phyloP scores from a whole-genome alignment of 2,113 vertebrate genomes.

The Cnemophilus loriae region DNA sequence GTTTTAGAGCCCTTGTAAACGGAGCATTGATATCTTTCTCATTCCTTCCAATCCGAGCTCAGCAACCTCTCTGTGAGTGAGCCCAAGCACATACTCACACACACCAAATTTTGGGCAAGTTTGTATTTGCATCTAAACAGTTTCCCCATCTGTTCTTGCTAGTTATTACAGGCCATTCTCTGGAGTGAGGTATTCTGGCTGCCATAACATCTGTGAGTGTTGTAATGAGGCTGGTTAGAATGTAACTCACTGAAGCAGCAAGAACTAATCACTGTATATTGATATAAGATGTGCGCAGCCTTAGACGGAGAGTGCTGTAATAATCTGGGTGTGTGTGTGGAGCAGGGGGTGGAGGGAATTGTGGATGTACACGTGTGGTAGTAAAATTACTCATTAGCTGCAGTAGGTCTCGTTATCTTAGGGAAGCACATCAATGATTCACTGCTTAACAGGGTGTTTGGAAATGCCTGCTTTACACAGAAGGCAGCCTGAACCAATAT shows the following conservation, averaged over 20 bases:
- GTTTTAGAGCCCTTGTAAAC: neutral
- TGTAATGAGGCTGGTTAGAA: slow-evolving; percentile 14
- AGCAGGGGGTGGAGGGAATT: neutral
- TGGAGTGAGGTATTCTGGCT: slow-evolving; percentile 20
- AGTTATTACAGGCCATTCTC: slow-evolving; percentile 6
- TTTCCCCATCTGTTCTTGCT: slow-evolving; percentile 45
- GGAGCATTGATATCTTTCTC: neutral
- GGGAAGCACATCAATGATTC: slow-evolving; percentile 42
- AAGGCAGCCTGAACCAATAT: slow-evolving; percentile 2
- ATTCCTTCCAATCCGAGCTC: neutral
- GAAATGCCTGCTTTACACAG: neutral
- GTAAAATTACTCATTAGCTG: slow-evolving; percentile 60
- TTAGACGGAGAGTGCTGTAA: neutral
- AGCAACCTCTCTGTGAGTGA: neutral
- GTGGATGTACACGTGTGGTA: neutral
- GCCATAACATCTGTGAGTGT: slow-evolving; percentile 15
- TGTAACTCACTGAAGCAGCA: slow-evolving; percentile 39
- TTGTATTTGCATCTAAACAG: slow-evolving; percentile 21
- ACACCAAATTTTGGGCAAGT: neutral
- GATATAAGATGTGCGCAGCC: neutral
- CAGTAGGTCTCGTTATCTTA: slow-evolving; percentile 27
- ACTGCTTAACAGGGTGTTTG: slow-evolving; percentile 34
- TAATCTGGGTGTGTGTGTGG: neutral
- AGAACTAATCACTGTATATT: slow-evolving; percentile 6
- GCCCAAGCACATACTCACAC: neutral